Evolutionary conservation across 1,140 invertebrate genomes (phyloP).

Genomic region (Hyles euphorbiae): DNA sequence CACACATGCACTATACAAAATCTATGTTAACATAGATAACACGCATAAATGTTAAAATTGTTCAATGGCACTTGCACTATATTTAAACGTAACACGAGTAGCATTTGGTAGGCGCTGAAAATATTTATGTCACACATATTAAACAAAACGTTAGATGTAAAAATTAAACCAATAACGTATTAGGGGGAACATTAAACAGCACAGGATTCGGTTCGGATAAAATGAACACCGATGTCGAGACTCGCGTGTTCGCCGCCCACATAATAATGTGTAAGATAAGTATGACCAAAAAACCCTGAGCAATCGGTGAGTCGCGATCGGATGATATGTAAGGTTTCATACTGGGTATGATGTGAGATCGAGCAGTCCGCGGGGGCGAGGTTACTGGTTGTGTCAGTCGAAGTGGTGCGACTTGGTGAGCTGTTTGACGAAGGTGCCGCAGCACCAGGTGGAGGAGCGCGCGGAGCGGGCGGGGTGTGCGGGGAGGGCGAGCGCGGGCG

Average conservation of each 20-base stretch:
- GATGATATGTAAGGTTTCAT: neutral
- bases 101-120: too few species aligned
- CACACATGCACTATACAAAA: slow-evolving; percentile 49
- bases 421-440: slow-evolving; percentile 78
- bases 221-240: too few species aligned
- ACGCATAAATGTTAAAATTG: slow-evolving; percentile 18
- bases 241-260: too few species aligned
- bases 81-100: slow-evolving; percentile 2
- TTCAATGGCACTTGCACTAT: slow-evolving; percentile 21
- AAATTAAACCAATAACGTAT: too few species aligned
- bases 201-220: too few species aligned
- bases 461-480: slow-evolving; percentile 57
- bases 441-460: slow-evolving; percentile 79
- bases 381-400: slow-evolving; percentile 67
- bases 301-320: neutral
- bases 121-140: too few species aligned
- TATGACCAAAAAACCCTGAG: too few species aligned
- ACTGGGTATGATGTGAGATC: neutral
- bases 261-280: too few species aligned
- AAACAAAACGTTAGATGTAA: too few species aligned
- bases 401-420: slow-evolving; percentile 78
- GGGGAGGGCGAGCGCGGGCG: slow-evolving; percentile 18
- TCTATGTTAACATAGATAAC: slow-evolving; percentile 65
- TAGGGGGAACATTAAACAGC: too few species aligned
- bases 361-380: slow-evolving; percentile 5